Evolutionary conservation across 2,888 invertebrate genomes (phyloP), one percentile per base, ranked within the genome.

Genomic region (Epistrophe grossulariae): DNA sequence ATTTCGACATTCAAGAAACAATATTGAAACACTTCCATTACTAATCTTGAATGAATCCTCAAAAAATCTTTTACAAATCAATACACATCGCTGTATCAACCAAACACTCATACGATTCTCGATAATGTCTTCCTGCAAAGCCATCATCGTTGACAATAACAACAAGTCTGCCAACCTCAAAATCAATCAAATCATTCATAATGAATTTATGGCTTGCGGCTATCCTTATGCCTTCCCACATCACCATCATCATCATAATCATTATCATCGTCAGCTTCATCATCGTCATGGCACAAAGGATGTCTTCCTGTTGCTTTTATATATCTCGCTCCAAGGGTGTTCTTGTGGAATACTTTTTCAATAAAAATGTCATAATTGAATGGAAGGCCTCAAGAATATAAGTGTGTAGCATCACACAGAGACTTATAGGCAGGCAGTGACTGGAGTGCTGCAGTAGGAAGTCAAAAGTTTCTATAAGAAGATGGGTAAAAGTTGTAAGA

Each of bases 191-290:
- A 68, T 68, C 74, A 50, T 19, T 28, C 60, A 74, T 80, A 74
- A 80, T 80, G 74, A 74, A 80, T 74, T 80, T 68, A 60, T 50
- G 59, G 80, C 74, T 64, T 80, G 74, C 52, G 68, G 80, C 68
- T 62, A 68, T 74, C 80, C 59, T 60, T 40, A 40, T 78, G 59
- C 68, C 48, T 60, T 78, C n/a, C 55, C 52, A n/a, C 68, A 24
- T 70, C 52, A 28, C 40, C 52, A 55, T 38, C 52, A 52, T 70
- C 70, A 52, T 50, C 38, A 24, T 3, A 38, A 70, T 52, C 40
- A 52, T 24, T 38, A 24, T 24, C 70, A 52, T 1, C 68, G 40
- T 52, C 68, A 70, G 40, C 52, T 40, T 50, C 68, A 70, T 70
- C 52, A 52, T 50, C 68, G 13, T 40, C 70, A 40, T 70, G 40